Conservation (phyloP, 2,888 invertebrate genomes). For the Archaeoteleia sp. region DNA sequence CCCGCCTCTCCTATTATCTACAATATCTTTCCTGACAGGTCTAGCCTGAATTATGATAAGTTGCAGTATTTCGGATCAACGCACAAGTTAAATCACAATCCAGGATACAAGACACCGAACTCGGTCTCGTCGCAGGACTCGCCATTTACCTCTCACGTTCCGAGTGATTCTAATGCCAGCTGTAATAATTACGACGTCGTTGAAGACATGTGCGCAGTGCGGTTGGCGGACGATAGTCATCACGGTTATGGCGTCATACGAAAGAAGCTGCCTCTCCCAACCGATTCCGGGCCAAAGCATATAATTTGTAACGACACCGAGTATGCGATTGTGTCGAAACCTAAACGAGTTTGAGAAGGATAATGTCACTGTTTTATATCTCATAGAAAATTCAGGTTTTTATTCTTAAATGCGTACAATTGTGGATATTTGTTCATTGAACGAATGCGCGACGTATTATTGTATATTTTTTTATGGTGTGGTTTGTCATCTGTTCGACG, state of each 20-base stretch:
- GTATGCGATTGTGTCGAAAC: slow-evolving; percentile 89
- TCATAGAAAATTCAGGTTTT: too few relatives aligned
- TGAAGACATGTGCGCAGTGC: slow-evolving; percentile 80
- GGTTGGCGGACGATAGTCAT: slow-evolving; percentile 87
- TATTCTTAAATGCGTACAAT: too few relatives aligned
- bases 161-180: slow-evolving; percentile 65
- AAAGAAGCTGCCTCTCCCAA: slow-evolving; percentile 75
- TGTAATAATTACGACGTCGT: slow-evolving; percentile 88
- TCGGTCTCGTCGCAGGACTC: slow-evolving; percentile 39
- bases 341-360: slow-evolving; percentile 85
- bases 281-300: slow-evolving; percentile 79
- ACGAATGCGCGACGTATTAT: too few relatives aligned
- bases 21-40: slow-evolving; percentile 60
- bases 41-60: slow-evolving; percentile 82
- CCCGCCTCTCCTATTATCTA: slow-evolving; percentile 65
- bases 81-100: slow-evolving; percentile 80
- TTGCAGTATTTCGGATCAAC: slow-evolving; percentile 88
- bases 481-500: too few relatives aligned
- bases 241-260: slow-evolving; percentile 87
- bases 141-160: slow-evolving; percentile 50
- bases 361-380: too few relatives aligned
- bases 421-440: too few relatives aligned
- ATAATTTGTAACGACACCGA: slow-evolving; percentile 85
- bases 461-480: too few relatives aligned
- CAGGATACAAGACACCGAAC: slow-evolving; percentile 81